These are phyloP conservation scores for Cryptocephalus primarius DNA, from an alignment of 2,888 invertebrate species.

Conservation along the genomic window DNA sequence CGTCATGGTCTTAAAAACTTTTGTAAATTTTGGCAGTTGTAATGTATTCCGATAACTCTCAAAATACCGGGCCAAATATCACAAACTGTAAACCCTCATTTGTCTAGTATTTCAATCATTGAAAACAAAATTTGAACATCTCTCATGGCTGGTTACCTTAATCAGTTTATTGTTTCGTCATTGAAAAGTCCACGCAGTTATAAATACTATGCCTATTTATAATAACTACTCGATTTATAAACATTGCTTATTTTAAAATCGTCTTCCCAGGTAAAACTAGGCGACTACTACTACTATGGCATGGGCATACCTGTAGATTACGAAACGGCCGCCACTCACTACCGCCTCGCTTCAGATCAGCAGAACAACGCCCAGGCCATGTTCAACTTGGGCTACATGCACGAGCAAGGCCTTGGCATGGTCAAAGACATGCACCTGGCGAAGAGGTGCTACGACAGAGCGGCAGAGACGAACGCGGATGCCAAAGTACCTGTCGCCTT, in stretches of 20 bases:
- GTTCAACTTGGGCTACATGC: slow-evolving; percentile 99
- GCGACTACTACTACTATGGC: slow-evolving; percentile 98
- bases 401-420: slow-evolving; percentile 93
- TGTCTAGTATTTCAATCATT: too few species aligned
- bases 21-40: too few species aligned
- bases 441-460: slow-evolving; percentile 88
- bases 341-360: slow-evolving; percentile 85
- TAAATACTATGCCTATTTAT: neutral
- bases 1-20: too few species aligned
- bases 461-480: slow-evolving; percentile 84
- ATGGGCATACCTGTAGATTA: slow-evolving; percentile 85
- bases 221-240: too few species aligned
- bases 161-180: too few species aligned
- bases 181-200: neutral
- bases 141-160: too few species aligned
- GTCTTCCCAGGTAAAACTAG: slow-evolving; percentile 64
- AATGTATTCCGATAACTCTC: too few species aligned
- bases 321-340: slow-evolving; percentile 84
- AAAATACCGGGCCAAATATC: too few species aligned
- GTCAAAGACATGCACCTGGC: slow-evolving; percentile 84
- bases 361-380: slow-evolving; percentile 94
- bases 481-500: slow-evolving; percentile 90
- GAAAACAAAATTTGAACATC: too few species aligned
- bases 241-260: too few species aligned
- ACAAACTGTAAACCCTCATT: too few species aligned